Evolutionary conservation across 37 sponge, comb jelly and placozoan genomes (phyloP).

Genomic region (Lycopodina hypogea): DNA sequence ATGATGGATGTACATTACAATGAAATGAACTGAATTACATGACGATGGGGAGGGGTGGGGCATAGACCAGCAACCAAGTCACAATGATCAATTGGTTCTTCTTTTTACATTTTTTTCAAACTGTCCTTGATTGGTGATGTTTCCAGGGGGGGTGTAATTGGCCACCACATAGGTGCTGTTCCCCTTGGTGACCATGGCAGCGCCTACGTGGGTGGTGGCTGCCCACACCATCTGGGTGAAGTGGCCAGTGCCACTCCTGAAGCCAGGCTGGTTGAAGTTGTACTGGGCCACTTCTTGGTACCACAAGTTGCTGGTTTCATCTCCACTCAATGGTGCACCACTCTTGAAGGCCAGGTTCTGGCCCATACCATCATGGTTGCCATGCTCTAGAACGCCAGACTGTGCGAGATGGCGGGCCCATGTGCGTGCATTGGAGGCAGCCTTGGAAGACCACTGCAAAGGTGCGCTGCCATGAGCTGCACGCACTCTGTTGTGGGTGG

Average conservation of each 20-base stretch:
- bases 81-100: conserved; percentile 6
- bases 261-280: conserved; percentile 68
- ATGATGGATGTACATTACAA: too few relatives aligned
- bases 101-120: conserved; percentile 64
- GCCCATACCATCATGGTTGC: conserved; percentile 73
- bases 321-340: conserved; percentile 55
- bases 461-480: conserved; percentile 69
- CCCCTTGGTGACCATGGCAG: conserved; percentile 39
- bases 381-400: conserved; percentile 60
- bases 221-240: conserved; percentile 95
- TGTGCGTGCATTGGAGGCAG: conserved; percentile 57
- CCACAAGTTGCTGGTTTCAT: conserved; percentile 67
- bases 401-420: conserved; percentile 84
- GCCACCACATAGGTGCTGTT: conserved; percentile 63
- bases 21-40: too few relatives aligned
- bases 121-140: conserved; percentile 46
- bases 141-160: conserved; percentile 84
- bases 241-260: conserved; percentile 78
- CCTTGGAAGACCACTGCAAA: conserved; percentile 56
- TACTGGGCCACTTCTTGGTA: conserved; percentile 82
- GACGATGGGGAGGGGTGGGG: neutral
- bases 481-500: conserved; percentile 71
- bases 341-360: conserved; percentile 74
- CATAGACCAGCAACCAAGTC: neutral
- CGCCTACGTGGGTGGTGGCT: conserved; percentile 70